These are phyloP conservation scores for Scolanthus callimorphus DNA, from an alignment of 92 coral and sea anemone species.

Conservation along the genomic window DNA sequence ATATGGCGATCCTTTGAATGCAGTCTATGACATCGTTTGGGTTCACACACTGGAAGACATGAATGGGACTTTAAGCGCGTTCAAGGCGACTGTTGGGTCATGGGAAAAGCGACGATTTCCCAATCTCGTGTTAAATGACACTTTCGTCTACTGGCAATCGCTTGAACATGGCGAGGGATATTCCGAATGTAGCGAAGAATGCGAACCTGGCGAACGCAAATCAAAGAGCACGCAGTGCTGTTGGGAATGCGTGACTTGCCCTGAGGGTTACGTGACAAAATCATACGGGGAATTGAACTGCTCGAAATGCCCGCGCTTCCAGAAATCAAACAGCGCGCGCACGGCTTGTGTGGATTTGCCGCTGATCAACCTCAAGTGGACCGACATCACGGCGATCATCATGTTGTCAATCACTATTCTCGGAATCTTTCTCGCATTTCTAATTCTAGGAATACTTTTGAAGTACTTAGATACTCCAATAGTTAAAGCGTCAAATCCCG, in stretches of 20 bases:
- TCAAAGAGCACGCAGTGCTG: slow-evolving; percentile 48
- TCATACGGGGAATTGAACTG: slow-evolving; percentile 32
- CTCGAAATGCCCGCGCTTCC: slow-evolving; percentile 33
- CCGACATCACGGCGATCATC: slow-evolving; percentile 30
- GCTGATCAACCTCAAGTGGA: slow-evolving; percentile 34
- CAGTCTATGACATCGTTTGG: slow-evolving; percentile 33
- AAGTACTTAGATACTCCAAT: slow-evolving; percentile 51
- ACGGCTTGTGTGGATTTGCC: slow-evolving; percentile 52
- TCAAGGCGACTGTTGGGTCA: slow-evolving; percentile 37
- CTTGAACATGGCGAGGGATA: slow-evolving; percentile 16
- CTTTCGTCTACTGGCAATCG: slow-evolving; percentile 41
- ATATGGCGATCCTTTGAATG: slow-evolving; percentile 14
- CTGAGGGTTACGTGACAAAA: slow-evolving; percentile 29
- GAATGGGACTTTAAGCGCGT: slow-evolving; percentile 12
- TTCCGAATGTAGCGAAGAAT: slow-evolving; percentile 56
- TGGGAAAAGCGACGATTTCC: slow-evolving; percentile 50
- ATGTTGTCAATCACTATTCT: slow-evolving; percentile 19
- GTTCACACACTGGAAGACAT: slow-evolving; percentile 3
- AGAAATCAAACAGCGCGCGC: slow-evolving; percentile 43
- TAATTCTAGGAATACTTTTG: slow-evolving; percentile 34
- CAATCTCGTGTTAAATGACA: slow-evolving; percentile 13
- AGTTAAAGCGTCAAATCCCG: slow-evolving; percentile 68
- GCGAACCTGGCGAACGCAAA: slow-evolving; percentile 53
- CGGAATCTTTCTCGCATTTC: slow-evolving; percentile 38
- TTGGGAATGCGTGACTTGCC: slow-evolving; percentile 64